These are phyloP conservation scores for Disparrhopalites patrizii DNA, from an alignment of 2,888 invertebrate genomes.

Conservation along the genomic window DNA sequence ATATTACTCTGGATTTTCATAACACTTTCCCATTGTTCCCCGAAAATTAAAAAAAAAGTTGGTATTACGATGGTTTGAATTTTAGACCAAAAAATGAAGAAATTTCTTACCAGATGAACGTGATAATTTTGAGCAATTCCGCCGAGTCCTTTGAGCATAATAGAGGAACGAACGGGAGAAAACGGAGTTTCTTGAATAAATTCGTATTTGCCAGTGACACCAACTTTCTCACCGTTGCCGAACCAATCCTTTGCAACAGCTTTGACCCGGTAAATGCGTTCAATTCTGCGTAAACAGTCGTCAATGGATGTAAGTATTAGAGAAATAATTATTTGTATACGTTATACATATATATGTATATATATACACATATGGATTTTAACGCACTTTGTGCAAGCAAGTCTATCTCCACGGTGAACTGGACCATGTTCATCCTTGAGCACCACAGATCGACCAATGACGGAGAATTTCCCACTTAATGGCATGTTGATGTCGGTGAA, in stretches of 20 bases:
- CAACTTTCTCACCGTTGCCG: conserved; percentile 64
- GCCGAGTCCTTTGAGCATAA: conserved; percentile 67
- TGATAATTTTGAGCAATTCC: conserved; percentile 68
- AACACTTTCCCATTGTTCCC: no score
- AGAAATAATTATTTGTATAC: no score
- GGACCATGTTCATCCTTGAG: conserved; percentile 85
- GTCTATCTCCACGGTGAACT: conserved; percentile 76
- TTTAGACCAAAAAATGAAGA: no score
- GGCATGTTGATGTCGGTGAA: conserved; percentile 75
- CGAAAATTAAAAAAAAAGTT: no score
- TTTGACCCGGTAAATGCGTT: conserved; percentile 70
- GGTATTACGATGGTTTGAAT: no score
- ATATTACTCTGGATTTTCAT: no score
- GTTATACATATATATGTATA: no score
- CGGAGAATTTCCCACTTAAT: conserved; percentile 67
- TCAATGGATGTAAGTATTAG: not conserved
- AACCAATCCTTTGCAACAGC: conserved; percentile 85
- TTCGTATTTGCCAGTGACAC: conserved; percentile 71
- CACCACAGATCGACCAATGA: conserved; percentile 77
- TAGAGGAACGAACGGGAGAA: conserved; percentile 72
- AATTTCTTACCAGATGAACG: conserved; percentile 70
- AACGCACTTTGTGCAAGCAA: conserved; percentile 79
- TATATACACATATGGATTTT: no score
- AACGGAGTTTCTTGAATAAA: conserved; percentile 81
- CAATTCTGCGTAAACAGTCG: conserved; percentile 58